These are phyloP conservation scores for Eurystomus glaucurus DNA, from an alignment of 2,797 vertebrate species.

Conservation along the genomic window DNA sequence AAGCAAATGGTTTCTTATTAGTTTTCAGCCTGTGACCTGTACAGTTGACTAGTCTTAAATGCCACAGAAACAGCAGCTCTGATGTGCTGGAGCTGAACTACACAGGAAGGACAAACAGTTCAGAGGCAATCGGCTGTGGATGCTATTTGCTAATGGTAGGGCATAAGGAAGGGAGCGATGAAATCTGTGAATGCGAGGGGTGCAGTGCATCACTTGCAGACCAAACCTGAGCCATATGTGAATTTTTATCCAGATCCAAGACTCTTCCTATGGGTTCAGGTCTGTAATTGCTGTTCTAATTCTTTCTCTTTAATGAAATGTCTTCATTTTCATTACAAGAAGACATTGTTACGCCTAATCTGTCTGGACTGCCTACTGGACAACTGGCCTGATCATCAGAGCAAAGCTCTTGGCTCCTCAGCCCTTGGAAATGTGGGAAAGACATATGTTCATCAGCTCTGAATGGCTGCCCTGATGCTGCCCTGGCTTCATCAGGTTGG, in stretches of 20 bases:
- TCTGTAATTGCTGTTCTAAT: background rate
- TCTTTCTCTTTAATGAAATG: background rate
- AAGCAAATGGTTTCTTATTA: slow-evolving; percentile 38
- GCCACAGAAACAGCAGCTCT: background rate
- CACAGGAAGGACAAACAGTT: background rate
- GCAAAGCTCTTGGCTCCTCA: background rate
- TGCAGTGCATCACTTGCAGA: background rate
- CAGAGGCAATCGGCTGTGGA: background rate
- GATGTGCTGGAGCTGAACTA: background rate
- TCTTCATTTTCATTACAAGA: background rate
- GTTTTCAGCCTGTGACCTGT: slow-evolving; percentile 19
- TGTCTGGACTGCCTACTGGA: background rate
- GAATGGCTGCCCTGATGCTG: background rate
- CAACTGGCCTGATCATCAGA: slow-evolving; percentile 2
- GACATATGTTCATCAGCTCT: slow-evolving; percentile 2
- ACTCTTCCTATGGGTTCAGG: background rate
- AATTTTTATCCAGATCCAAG: background rate
- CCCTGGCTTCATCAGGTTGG: background rate
- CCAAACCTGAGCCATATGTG: background rate
- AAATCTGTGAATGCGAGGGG: background rate
- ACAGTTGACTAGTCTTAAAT: background rate
- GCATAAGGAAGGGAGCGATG: background rate
- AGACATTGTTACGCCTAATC: background rate
- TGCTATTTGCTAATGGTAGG: background rate
- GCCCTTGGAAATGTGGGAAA: background rate